Base-by-base conservation (phyloP, 2,888 invertebrate species). In the Caenorhabditis japonica region DNA sequence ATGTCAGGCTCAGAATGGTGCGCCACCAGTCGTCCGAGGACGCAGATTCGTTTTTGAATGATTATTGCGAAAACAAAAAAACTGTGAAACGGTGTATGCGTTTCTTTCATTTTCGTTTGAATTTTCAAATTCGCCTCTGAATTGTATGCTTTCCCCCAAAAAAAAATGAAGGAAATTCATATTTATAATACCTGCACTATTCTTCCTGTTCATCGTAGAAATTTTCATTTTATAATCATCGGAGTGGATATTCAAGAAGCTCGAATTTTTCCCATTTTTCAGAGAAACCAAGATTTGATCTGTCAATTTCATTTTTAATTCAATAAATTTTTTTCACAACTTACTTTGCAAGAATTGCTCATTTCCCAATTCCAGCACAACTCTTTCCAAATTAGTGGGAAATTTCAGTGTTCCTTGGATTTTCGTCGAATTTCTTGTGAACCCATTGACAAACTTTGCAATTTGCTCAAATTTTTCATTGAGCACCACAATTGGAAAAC, bases 221-320 rank as follows among this genome's bases (percentile, higher is more conserved):
- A 51, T 3, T 34, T 34, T 30, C 33, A 51, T 10, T 30, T 13
- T 23, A 15, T 51, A 51, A 12, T 51, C 33, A 17, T 41, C 19
- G 19, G 41, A 17, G 12, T 41, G 41, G 19, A 41, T 41, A 2
- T 15, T 17, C 17, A 41, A 10, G 4, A 4, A 17, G 19, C 41
- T 41, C 15, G 15, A 15, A 3, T 38, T 23, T 3, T 47, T 27
- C 4, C 21, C n/a, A 23, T 17, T 53, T 25, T 27, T 27, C 47
- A 69, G 23, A 5, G 36, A 27, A n/a, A 69, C 30, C 0, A 46
- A 5, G 3, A 69, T 15, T 44, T 49, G 39, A 49, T 69, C 69
- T 69, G 43, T 44, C 41, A 44, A 43, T 27, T 39, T 7, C 3
- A 53, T 33, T 21, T 33, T 10, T 30, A n/a, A 13, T 1, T 7